Base-by-base conservation (phyloP, 92 coral and sea anemone genomes). In the Anthopleura xanthogrammica region DNA sequence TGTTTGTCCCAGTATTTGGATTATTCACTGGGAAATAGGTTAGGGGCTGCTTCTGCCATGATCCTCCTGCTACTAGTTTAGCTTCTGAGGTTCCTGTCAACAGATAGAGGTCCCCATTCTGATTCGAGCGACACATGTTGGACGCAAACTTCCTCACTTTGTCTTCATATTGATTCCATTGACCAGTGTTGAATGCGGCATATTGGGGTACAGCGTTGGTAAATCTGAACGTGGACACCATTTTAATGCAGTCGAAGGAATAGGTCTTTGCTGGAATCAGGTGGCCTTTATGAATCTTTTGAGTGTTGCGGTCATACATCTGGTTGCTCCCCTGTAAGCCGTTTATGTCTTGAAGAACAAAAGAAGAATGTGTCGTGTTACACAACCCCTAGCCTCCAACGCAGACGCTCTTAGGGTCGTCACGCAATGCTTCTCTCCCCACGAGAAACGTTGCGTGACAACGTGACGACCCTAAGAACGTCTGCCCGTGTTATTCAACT, bases 151-250 rank as follows among this genome's bases (percentile, higher is more conserved):
- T 2, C 52, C 75, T 66, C 12, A 85, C 80, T 20, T 71, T 78
- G 14, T 54, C 20, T 52, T 85, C 88, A 48, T 42, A 54, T 29
- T 29, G 50, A 85, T 13, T 39, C 79, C 36, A 29, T 29, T 29
- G 36, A 29, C 36, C 36, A 16, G 73, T 72, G 42, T 84, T 84
- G 71, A 84, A 84, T 11, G 17, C 39, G 2, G 40, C 24, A 48
- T 84, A 84, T 40, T 84, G 87, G 1, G 87, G 87, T 12, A 84
- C 87, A 40, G 83, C 87, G 64, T 84, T 84, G 12, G 81, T 84
- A 75, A 77, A 84, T 7, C 76, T 84, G 77, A 84, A 84, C 3
- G 87, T 84, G 52, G 87, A 74, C 20, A 76, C 60, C 76, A 84
- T 81, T 75, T 50, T 40, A 11, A 41, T 20, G 40, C 79, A 60